Percentiles rank a stretch among this genome's conserved stretches.
Conservation (phyloP, 2,797 vertebrate genomes). For the Oreochromis grahami region DNA sequence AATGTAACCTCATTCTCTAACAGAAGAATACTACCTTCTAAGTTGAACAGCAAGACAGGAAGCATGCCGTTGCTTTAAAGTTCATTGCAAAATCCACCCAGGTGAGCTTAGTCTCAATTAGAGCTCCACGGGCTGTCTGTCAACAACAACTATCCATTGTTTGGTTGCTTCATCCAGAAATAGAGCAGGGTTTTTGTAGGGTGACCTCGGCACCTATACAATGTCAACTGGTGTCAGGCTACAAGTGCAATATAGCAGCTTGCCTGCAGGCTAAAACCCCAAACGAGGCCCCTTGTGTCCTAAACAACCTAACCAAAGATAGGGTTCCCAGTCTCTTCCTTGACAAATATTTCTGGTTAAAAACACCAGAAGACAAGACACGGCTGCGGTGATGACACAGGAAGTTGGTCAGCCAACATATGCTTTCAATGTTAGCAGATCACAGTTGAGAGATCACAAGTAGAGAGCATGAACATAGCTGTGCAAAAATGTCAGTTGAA, state of each 20-base stretch:
- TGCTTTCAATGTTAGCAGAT: not conserved
- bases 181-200: constrained; percentile 78
- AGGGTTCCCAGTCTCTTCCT: constrained; percentile 49
- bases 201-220: constrained; percentile 77
- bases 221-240: constrained; percentile 84
- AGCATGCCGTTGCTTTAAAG: constrained; percentile 65
- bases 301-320: constrained; percentile 64
- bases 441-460: not conserved
- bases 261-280: constrained; percentile 70
- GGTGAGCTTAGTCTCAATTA: constrained; percentile 66
- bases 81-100: constrained; percentile 61
- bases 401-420: constrained; percentile 33
- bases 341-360: constrained; percentile 55
- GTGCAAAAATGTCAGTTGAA: not conserved
- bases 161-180: constrained; percentile 57
- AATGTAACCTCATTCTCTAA: not conserved
- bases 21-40: constrained; percentile 25
- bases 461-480: constrained; percentile 18
- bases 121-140: constrained; percentile 57
- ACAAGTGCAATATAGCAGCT: constrained; percentile 66
- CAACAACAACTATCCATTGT: constrained; percentile 66
- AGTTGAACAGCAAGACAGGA: constrained; percentile 54
- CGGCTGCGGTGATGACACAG: constrained; percentile 33
- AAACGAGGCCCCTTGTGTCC: constrained; percentile 66
- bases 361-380: constrained; percentile 42